phyloP scores from a whole-genome alignment of 2,797 vertebrate species.

The Dendrocincla tyrannina region DNA sequence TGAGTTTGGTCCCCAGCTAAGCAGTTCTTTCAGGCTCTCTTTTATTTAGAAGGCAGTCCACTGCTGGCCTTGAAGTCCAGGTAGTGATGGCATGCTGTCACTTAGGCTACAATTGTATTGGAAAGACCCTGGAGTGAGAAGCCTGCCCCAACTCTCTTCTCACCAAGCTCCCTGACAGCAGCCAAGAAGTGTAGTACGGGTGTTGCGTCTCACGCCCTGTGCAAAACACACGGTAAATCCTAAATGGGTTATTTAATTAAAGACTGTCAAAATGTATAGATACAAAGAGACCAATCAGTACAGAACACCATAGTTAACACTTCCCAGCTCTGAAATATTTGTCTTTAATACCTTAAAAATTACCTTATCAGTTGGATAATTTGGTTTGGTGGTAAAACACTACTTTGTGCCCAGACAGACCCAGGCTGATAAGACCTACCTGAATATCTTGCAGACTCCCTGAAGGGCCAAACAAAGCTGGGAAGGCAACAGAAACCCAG shows the following conservation, averaged over 20 bases:
- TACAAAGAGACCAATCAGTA: neutral
- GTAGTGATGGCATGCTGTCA: neutral
- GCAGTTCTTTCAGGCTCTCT: neutral
- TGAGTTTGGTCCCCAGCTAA: neutral
- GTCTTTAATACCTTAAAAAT: neutral
- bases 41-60: neutral
- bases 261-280: neutral
- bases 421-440: accelerated
- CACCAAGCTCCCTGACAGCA: neutral
- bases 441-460: neutral
- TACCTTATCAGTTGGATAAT: neutral
- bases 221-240: neutral
- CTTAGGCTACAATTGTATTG: neutral
- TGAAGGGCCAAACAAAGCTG: neutral
- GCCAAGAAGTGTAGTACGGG: neutral
- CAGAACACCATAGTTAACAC: neutral
- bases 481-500: neutral
- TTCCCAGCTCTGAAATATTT: neutral
- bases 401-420: neutral
- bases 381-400: neutral
- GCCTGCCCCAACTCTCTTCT: neutral
- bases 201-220: neutral
- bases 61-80: neutral
- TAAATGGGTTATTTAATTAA: neutral
- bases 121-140: neutral